Base-by-base conservation (phyloP, 2,888 invertebrate genomes). In the Allolobophora icterica region DNA sequence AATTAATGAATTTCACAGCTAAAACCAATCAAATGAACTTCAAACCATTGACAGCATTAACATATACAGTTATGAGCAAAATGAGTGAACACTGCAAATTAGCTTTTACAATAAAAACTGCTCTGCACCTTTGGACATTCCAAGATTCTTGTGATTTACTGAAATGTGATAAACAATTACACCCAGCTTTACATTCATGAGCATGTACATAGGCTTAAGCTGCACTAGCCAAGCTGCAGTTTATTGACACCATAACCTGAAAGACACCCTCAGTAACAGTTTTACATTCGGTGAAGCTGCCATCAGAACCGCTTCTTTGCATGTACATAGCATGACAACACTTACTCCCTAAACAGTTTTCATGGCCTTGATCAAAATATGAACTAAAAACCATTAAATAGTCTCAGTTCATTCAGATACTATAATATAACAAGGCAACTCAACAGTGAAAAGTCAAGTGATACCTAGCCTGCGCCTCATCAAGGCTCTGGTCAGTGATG, bases 401-500 rank as follows among this genome's bases (percentile, higher is more conserved):
- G 0, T 71, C n/a, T n/a, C 21, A 30, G 71, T 13, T 45, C 45
- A 45, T n/a, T 71, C 13, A 17, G 30, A 30, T n/a, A 71, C 8
- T 1, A 71, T 1, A n/a, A n/a, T n/a, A 71, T 17, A 71, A 71
- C 24, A 21, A 52, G 21, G 4, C 52, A 52, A 52, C 52, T 24
- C 21, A 52, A 71, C n/a, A 71, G 45, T n/a, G 1, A 71, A 71
- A n/a, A 71, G 19, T 13, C 33, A 19, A 45, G 24, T 30, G 6
- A 33, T 89, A 97, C 97, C 97, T 96, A 91, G 99, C 99, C 96
- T 99, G 99, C 89, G 99, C 99, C 96, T 99, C 99, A 95, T 99
- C 99, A 95, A 99, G 96, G 93, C 98, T 98, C 96, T 99, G 99
- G 93, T 99, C 99, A 90, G 99, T 99, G 42, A 99, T 99, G 95